phyloP scores from a whole-genome alignment of 2,797 vertebrate genomes.

The Acomys russatus region DNA sequence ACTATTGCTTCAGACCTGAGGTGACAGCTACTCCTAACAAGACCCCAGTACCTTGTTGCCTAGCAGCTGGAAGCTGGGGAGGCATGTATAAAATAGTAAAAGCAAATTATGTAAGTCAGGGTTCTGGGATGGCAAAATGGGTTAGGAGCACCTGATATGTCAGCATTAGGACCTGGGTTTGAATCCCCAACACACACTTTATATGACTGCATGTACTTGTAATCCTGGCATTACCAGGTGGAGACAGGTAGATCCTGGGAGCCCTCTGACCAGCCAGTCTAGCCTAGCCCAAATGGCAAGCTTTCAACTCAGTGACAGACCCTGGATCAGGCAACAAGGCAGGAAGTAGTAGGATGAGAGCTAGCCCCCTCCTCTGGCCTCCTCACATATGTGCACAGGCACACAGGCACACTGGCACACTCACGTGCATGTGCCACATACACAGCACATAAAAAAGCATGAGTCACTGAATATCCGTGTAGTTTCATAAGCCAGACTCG shows the following conservation, averaged over 20 bases:
- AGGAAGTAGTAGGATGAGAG: neutral
- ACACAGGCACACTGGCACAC: neutral
- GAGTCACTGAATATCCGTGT: neutral
- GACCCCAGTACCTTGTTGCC: neutral
- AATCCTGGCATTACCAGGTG: neutral
- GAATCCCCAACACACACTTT: neutral
- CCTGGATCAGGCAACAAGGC: neutral
- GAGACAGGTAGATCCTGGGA: neutral
- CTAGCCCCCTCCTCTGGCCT: neutral
- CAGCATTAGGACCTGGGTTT: neutral
- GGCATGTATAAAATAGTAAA: neutral
- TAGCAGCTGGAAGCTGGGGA: neutral
- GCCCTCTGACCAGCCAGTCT: neutral
- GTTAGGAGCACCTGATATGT: neutral
- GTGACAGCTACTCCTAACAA: neutral
- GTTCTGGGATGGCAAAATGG: neutral
- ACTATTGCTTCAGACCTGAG: neutral
- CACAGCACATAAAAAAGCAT: neutral
- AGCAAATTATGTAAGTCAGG: neutral
- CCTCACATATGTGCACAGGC: neutral
- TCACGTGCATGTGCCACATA: neutral
- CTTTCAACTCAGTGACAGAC: neutral
- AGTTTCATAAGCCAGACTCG: neutral
- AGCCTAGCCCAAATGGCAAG: neutral
- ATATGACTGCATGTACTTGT: neutral